Base-by-base conservation (phyloP, 2,797 vertebrate genomes). In the Echeneis naucrates region DNA sequence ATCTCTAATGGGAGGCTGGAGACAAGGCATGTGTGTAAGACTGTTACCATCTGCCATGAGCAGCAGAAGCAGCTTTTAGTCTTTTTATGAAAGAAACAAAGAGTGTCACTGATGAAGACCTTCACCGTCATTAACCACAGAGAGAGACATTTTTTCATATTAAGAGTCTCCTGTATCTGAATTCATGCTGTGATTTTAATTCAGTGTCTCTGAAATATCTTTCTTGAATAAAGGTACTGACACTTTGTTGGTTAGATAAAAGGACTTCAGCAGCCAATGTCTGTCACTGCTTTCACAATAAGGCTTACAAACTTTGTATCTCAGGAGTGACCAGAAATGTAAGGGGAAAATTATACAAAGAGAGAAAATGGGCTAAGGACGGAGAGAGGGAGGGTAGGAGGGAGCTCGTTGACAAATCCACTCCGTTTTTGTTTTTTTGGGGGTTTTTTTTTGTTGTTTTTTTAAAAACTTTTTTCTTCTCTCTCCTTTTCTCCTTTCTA, bases 401-500 rank as follows among this genome's bases (percentile, higher is more conserved):
- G 72, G 85, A 65, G 72, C 54, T 77, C 52, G 77, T 72, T 92
- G 89, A 94, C 92, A 90, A 93, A 91, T 89, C 82, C 59, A 82
- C 82, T 85, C 72, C 80, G 82, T 89, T 90, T 92, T 87, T 87
- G 84, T 91, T 90, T 88, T 75, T 63, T 68, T 75, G n/a, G n/a
- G n/a, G n/a, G 2, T 23, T 75, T 37, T 78, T 72, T 44, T 79
- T 57, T 54, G 80, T 62, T 85, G 76, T 76, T 72, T 60, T 32
- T 45, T 21, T n/a, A n/a, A n/a, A n/a, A 48, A 47, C 12, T 65
- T 81, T 83, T 85, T 82, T 82, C 75, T 79, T 79, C 79, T 88
- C 86, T 92, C 71, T 73, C 82, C 81, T 87, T 90, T 91, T 91
- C 84, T 88, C 71, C 79, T 86, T 88, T 91, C 85, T 90, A 88